Percentiles rank a stretch among this genome's conserved stretches.
These are phyloP conservation scores for Lytechinus pictus DNA, from an alignment of 35 echinoderm and acorn worm species.

Conservation along the genomic window DNA sequence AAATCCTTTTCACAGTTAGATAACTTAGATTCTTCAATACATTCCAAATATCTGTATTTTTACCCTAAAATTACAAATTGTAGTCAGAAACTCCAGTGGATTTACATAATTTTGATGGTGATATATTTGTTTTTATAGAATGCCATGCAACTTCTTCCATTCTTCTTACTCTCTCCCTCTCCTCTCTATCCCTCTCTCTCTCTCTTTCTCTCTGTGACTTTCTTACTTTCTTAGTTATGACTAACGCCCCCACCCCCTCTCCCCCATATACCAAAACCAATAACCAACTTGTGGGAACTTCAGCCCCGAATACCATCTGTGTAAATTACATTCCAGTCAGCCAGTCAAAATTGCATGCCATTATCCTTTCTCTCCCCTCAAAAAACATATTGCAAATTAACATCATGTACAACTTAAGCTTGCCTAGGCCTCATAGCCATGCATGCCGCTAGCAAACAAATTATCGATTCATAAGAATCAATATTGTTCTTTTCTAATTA, in stretches of 20 bases:
- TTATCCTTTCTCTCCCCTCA: not conserved
- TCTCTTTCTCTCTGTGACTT: not conserved
- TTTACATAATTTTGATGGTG: too few species aligned
- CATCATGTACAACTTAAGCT: not conserved
- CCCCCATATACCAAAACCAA: not conserved
- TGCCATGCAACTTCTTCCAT: too few species aligned
- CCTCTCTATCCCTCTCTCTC: not conserved
- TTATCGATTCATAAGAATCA: slow-evolving; percentile 43
- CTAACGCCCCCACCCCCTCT: not conserved
- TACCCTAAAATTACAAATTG: too few species aligned
- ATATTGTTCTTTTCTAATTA: slow-evolving; percentile 50
- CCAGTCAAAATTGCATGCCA: not conserved
- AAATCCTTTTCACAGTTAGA: too few species aligned
- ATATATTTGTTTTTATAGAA: too few species aligned
- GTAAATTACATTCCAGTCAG: not conserved
- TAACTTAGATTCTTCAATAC: too few species aligned
- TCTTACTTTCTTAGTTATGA: not conserved
- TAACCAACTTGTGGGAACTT: not conserved
- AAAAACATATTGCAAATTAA: slow-evolving; percentile 20
- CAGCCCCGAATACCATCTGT: not conserved
- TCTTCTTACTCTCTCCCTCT: not conserved
- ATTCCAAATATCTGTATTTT: too few species aligned
- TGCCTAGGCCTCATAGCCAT: not conserved
- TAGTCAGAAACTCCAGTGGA: too few species aligned
- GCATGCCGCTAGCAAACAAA: not conserved